A percentile compares a stretch with the other conserved stretches of the same genome.
Conservation (phyloP, 2,797 vertebrate species). For the Pseudochromis fuscus region DNA sequence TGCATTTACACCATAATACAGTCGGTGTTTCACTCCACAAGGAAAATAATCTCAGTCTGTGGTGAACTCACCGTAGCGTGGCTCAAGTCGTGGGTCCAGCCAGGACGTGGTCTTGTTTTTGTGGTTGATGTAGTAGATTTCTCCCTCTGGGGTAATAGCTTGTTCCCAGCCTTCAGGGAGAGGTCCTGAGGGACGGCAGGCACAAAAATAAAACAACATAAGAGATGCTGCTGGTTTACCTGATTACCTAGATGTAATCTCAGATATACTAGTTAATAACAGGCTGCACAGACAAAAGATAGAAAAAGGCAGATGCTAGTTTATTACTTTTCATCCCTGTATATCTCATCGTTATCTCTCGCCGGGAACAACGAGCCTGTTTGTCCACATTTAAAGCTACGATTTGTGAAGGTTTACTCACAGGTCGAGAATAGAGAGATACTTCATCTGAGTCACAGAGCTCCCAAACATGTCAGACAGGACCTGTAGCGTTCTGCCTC, state of each 20-base stretch:
- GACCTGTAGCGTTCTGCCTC: conserved; percentile 78
- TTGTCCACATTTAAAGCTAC: not conserved
- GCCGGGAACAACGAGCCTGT: not conserved
- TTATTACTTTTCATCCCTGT: not conserved
- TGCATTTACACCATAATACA: too few relatives aligned
- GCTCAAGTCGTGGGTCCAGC: conserved; percentile 98
- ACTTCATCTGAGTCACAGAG: conserved; percentile 55
- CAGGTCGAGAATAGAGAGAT: conserved; percentile 18
- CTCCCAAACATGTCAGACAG: conserved; percentile 78
- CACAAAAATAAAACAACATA: conserved; percentile 70
- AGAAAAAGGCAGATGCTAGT: not conserved
- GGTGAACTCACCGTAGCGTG: conserved; percentile 92
- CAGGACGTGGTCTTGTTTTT: conserved; percentile 99
- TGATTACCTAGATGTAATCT: too few relatives aligned
- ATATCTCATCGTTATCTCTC: not conserved
- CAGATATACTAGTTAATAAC: too few relatives aligned
- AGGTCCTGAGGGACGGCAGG: conserved; percentile 89
- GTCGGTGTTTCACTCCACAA: not conserved
- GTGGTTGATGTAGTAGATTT: conserved; percentile 99
- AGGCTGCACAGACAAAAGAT: not conserved
- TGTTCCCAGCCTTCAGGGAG: conserved; percentile 99
- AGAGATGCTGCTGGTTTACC: conserved; percentile 49
- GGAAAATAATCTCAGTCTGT: not conserved
- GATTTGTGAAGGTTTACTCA: not conserved
- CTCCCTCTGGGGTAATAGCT: conserved; percentile 97